Evolutionary conservation across 2,888 invertebrate species (phyloP).

Genomic region (Ischnura elegans): DNA sequence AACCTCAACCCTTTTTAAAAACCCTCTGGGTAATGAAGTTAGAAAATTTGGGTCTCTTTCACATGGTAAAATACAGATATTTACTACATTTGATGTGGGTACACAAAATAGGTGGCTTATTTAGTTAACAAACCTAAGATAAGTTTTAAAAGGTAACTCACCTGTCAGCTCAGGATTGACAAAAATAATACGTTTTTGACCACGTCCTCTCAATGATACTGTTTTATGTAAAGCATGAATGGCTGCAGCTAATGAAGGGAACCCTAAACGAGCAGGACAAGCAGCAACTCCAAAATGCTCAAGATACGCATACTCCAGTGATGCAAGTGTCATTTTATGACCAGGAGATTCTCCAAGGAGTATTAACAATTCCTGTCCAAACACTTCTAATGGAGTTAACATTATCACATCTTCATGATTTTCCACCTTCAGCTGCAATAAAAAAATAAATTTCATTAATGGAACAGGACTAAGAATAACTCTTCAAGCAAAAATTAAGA

Average conservation of each 20-base stretch:
- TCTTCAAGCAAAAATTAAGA: too few relatives aligned
- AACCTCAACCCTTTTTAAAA: too few relatives aligned
- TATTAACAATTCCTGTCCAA: constrained; percentile 37
- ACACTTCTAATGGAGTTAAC: constrained; percentile 39
- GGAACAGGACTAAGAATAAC: too few relatives aligned
- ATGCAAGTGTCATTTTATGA: not conserved
- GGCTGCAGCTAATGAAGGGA: constrained; percentile 42
- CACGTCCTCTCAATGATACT: constrained; percentile 47
- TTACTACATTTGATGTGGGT: too few relatives aligned
- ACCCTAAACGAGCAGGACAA: constrained; percentile 55
- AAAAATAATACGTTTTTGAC: not conserved
- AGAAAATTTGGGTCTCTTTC: not conserved
- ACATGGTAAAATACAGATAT: not conserved
- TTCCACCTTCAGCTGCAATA: not conserved
- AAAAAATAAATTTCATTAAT: not conserved
- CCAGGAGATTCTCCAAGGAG: constrained; percentile 32
- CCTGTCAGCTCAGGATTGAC: constrained; percentile 46
- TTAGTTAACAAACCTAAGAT: not conserved
- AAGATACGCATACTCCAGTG: constrained; percentile 12
- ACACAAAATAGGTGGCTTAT: not conserved
- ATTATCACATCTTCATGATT: constrained; percentile 32
- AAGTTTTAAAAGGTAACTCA: not conserved
- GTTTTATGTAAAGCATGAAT: constrained; percentile 46
- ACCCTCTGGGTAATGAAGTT: too few relatives aligned
- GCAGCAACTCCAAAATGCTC: constrained; percentile 53